These are phyloP conservation scores for Philereme transversata DNA, from an alignment of 2,888 invertebrate species.

Conservation along the genomic window DNA sequence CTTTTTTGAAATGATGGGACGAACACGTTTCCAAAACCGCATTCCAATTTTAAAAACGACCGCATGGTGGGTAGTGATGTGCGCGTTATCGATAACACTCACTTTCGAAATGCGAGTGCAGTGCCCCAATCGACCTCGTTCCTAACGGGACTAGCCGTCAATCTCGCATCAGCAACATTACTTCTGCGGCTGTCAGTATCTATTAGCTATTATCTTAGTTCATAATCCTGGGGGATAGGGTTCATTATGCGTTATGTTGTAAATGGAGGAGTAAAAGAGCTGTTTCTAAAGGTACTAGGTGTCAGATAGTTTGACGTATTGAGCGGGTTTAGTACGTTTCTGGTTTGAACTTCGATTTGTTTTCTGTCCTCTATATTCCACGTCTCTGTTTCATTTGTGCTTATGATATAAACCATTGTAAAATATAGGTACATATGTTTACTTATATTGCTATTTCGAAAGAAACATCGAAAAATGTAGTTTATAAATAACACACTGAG, in stretches of 20 bases:
- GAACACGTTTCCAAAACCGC: constrained; percentile 71
- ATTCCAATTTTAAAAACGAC: constrained; percentile 68
- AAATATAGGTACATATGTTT: no score
- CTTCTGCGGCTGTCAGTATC: constrained; percentile 50
- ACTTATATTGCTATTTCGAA: not conserved
- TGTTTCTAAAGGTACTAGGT: constrained; percentile 48
- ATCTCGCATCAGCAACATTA: constrained; percentile 68
- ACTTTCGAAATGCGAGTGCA: constrained; percentile 64
- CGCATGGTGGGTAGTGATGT: constrained; percentile 63
- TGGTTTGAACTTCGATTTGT: constrained; percentile 55
- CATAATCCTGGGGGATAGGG: constrained; percentile 50
- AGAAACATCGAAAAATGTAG: no score
- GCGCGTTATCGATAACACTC: constrained; percentile 68
- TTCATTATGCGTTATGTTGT: constrained; percentile 42
- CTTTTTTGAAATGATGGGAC: constrained; percentile 51
- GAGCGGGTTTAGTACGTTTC: constrained; percentile 43
- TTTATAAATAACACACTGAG: no score
- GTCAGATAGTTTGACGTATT: constrained; percentile 65
- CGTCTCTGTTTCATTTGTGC: no score
- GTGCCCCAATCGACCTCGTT: constrained; percentile 61
- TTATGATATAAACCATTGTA: no score
- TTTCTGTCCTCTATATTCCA: constrained; percentile 38
- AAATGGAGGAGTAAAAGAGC: constrained; percentile 30
- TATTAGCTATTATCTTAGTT: constrained; percentile 50
- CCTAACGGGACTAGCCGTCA: constrained; percentile 71